Base-by-base conservation (phyloP, 2,888 invertebrate genomes). In the Mayetiola destructor region DNA sequence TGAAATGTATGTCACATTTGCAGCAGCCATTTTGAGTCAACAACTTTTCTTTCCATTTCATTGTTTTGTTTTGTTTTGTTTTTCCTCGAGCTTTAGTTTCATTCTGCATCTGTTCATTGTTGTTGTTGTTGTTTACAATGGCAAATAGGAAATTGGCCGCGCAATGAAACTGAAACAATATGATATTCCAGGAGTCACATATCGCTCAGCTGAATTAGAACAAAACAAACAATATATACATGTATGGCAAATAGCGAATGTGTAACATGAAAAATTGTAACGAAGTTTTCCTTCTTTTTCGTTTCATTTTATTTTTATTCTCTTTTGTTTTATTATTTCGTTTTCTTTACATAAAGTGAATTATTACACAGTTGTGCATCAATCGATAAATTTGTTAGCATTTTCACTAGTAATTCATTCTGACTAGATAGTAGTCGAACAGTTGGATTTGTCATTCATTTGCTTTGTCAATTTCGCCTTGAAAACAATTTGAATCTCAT, bases 11-110 rank as follows among this genome's bases (percentile, higher is more conserved):
- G 48, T 48, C 48, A 48, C 48, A 48, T 27, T 48, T 48, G 27
- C 48, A 48, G 48, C 27, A 48, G 48, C 48, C 48, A 48, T 48
- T 48, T 48, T 48, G 48, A 48, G n/a, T n/a, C 48, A 48, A 16
- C 48, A 48, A 48, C 48, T 48, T 48, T 48, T 42, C 42, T 23
- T 23, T 23, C 9, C 16, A 42, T 42, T n/a, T n/a, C n/a, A n/a
- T n/a, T n/a, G n/a, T n/a, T n/a, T n/a, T n/a, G 27, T 16, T 6
- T 16, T 9, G 16, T 36, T 36, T 36, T 39, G 6, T 18, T 39
- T 39, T 39, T 39, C 20, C 18, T 18, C 3, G 8, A 3, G 39
- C 39, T 3, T 12, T 36, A 12, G 12, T 36, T 36, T 36, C 36
- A 16, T 36, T 16, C 3, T 36, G 12, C 36, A 36, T 5, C 3